Percentiles rank a stretch among this genome's conserved stretches.
phyloP scores from a whole-genome alignment of 2,888 invertebrate genomes.

The Odontocerum albicorne region DNA sequence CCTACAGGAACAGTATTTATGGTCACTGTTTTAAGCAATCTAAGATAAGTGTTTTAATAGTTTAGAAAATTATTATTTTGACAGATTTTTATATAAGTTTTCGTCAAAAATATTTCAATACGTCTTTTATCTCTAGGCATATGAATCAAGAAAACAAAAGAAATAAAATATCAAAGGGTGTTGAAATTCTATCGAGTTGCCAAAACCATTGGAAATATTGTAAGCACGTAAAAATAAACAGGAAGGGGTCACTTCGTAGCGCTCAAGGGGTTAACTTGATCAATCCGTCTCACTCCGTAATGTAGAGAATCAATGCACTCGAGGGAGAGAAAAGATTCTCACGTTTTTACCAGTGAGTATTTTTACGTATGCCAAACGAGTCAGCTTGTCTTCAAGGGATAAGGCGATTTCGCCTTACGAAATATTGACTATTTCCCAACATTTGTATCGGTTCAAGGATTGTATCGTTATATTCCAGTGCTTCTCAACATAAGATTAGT shows the following conservation, averaged over 20 bases:
- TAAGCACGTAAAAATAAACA: constrained; percentile 14
- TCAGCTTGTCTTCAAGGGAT: constrained; percentile 26
- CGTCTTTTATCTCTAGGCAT: too few species aligned
- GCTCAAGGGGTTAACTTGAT: constrained; percentile 8
- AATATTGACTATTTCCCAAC: constrained; percentile 17
- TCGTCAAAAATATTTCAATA: too few species aligned
- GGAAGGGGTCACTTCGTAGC: constrained; percentile 8
- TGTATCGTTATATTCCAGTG: not conserved
- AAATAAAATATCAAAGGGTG: not conserved
- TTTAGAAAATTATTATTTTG: too few species aligned
- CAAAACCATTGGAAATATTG: constrained; percentile 6
- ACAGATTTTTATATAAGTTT: too few species aligned
- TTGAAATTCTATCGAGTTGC: not conserved
- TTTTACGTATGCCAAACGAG: constrained; percentile 32
- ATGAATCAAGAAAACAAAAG: not conserved
- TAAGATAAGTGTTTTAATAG: too few species aligned
- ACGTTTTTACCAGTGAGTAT: not conserved
- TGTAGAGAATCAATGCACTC: not conserved
- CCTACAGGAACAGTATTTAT: too few species aligned
- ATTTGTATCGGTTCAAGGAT: not conserved
- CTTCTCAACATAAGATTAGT: not conserved
- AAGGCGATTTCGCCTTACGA: constrained; percentile 13
- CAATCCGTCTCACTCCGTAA: not conserved
- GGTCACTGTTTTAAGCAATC: too few species aligned
- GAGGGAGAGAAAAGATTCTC: not conserved